These are phyloP conservation scores for Nudaria mundana DNA, from an alignment of 2,888 invertebrate species.

Conservation along the genomic window DNA sequence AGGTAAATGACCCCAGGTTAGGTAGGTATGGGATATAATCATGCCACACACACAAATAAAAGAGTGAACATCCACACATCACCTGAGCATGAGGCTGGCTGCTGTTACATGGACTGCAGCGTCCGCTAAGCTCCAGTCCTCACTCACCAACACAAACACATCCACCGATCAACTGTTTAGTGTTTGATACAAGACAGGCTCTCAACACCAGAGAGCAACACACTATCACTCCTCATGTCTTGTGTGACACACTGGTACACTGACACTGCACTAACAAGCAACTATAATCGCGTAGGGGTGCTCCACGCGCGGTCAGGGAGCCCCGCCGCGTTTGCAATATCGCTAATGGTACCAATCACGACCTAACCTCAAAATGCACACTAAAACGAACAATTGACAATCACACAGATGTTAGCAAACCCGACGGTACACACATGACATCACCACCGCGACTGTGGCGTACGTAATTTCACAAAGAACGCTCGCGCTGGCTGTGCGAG, in stretches of 20 bases:
- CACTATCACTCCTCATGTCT: constrained; percentile 40
- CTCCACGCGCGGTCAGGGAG: constrained; percentile 18
- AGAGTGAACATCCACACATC: constrained; percentile 16
- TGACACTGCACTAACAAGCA: constrained; percentile 37
- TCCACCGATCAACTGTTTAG: constrained; percentile 37
- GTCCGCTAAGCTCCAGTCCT: constrained; percentile 8
- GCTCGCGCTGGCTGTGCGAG: constrained; percentile 51
- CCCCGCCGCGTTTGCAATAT: constrained; percentile 23
- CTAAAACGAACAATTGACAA: constrained; percentile 59
- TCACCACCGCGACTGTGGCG: constrained; percentile 53
- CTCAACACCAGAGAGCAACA: constrained; percentile 27
- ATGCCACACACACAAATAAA: constrained; percentile 13
- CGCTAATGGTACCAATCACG: constrained; percentile 51
- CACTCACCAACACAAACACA: constrained; percentile 37
- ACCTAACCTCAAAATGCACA: constrained; percentile 76
- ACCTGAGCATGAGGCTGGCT: constrained; percentile 44
- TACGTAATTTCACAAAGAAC: constrained; percentile 60
- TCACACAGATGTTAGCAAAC: constrained; percentile 70
- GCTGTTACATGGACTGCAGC: constrained; percentile 33
- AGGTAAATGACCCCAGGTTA: constrained; percentile 37
- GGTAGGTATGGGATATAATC: constrained; percentile 28
- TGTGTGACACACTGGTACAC: constrained; percentile 40
- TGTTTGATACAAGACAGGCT: constrained; percentile 28
- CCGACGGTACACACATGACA: constrained; percentile 51
- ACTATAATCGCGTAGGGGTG: constrained; percentile 8